Evolutionary conservation across 2,113 vertebrate species (phyloP).

Genomic region (Strigops habroptila): DNA sequence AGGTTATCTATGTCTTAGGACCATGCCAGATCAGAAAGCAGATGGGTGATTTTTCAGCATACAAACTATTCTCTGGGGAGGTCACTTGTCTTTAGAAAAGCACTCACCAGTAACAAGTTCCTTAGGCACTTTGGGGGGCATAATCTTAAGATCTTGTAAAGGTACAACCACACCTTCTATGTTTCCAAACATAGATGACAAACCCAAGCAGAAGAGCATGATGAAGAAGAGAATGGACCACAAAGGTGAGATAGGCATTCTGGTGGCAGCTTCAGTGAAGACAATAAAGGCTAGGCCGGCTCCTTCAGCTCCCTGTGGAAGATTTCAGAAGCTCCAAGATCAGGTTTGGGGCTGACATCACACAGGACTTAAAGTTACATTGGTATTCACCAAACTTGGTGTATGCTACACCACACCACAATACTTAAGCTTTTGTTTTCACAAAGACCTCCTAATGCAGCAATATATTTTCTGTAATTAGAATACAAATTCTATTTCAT

Average conservation of each 20-base stretch:
- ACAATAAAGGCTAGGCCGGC: slow-evolving; percentile 93
- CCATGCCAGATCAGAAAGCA: background rate
- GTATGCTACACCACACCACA: background rate
- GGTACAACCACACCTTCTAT: slow-evolving; percentile 87
- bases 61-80: background rate
- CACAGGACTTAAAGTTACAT: background rate
- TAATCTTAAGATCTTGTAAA: slow-evolving; percentile 79
- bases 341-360: background rate
- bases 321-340: background rate
- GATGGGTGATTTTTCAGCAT: background rate
- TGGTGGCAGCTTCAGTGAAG: slow-evolving; percentile 93
- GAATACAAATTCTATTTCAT: background rate
- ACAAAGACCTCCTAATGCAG: background rate
- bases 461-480: background rate
- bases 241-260: slow-evolving; percentile 89
- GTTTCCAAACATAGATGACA: slow-evolving; percentile 93
- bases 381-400: background rate
- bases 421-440: background rate
- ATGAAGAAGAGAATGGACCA: slow-evolving; percentile 96
- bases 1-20: background rate
- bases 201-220: slow-evolving; percentile 93
- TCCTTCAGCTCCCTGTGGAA: slow-evolving; percentile 86
- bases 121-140: slow-evolving; percentile 85
- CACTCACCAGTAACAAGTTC: slow-evolving; percentile 83
- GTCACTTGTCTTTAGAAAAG: background rate